phyloP scores from a whole-genome alignment of 2,888 invertebrate species.

The Campoletis raptor region DNA sequence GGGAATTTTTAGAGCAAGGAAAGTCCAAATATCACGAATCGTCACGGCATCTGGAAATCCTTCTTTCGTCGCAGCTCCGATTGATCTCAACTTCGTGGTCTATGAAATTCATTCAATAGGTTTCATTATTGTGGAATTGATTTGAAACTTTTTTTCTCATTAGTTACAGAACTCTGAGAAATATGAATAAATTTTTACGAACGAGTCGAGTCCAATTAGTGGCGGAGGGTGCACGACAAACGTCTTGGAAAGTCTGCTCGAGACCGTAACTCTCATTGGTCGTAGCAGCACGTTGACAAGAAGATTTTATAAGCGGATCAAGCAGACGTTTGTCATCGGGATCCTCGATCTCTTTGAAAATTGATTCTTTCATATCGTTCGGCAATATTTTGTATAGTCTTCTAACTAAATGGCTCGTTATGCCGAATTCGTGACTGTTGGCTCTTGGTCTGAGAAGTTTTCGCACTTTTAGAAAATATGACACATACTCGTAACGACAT shows the following conservation, averaged over 20 bases:
- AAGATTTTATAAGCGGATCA: constrained; percentile 57
- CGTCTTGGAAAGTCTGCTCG: constrained; percentile 62
- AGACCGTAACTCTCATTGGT: constrained; percentile 37
- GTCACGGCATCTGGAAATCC: background rate
- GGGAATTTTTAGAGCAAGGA: constrained; percentile 31
- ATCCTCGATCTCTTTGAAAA: constrained; percentile 62
- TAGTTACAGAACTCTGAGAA: background rate
- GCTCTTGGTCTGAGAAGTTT: constrained; percentile 71
- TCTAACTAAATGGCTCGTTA: constrained; percentile 76
- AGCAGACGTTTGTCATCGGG: constrained; percentile 62
- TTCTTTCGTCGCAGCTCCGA: constrained; percentile 51
- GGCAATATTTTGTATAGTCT: constrained; percentile 77
- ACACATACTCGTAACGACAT: constrained; percentile 76
- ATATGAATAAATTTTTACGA: constrained; percentile 53
- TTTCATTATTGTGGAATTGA: background rate
- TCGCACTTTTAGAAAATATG: constrained; percentile 77
- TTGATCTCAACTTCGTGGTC: constrained; percentile 55
- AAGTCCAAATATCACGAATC: constrained; percentile 47
- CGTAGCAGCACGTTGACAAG: constrained; percentile 47
- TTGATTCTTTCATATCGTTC: constrained; percentile 72
- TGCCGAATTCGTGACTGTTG: constrained; percentile 73
- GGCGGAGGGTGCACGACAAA: constrained; percentile 74
- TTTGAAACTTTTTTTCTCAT: background rate
- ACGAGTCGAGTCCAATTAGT: constrained; percentile 77
- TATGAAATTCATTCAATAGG: background rate